phyloP scores from a whole-genome alignment of 2,888 invertebrate species.

The Drosophila phalerata region DNA sequence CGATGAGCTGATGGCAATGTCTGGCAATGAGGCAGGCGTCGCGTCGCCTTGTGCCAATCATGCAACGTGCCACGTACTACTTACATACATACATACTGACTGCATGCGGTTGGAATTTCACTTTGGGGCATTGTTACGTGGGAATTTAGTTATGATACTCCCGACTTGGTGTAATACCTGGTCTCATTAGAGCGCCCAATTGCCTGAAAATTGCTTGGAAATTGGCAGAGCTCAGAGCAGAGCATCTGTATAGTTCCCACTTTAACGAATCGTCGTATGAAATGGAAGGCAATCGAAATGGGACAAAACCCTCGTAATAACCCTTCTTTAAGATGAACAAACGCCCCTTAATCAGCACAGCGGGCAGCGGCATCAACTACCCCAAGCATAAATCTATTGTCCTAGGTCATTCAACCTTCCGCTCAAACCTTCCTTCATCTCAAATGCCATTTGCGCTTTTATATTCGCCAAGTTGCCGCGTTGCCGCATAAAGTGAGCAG shows the following conservation, averaged over 20 bases:
- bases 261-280: constrained; percentile 46
- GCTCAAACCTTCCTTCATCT: constrained; percentile 22
- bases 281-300: constrained; percentile 59
- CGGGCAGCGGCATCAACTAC: constrained; percentile 75
- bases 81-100: background rate
- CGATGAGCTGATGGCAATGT: constrained; percentile 36
- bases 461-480: constrained; percentile 64
- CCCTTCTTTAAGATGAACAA: constrained; percentile 68
- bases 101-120: constrained; percentile 55
- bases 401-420: constrained; percentile 78
- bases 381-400: constrained; percentile 76
- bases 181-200: constrained; percentile 73
- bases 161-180: constrained; percentile 46
- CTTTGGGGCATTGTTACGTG: constrained; percentile 76
- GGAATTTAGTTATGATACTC: constrained; percentile 76
- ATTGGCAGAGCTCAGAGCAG: constrained; percentile 50
- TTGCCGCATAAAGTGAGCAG: constrained; percentile 63
- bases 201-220: constrained; percentile 72
- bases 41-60: constrained; percentile 57
- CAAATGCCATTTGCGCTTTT: constrained; percentile 70
- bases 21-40: constrained; percentile 39
- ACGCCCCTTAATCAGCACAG: constrained; percentile 79
- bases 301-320: constrained; percentile 54
- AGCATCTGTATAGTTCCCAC: constrained; percentile 20
- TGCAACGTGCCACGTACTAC: constrained; percentile 36